A percentile compares a stretch with the other conserved stretches of the same genome.
Conservation (phyloP, 2,888 invertebrate species). For the Lasius fuliginosus region DNA sequence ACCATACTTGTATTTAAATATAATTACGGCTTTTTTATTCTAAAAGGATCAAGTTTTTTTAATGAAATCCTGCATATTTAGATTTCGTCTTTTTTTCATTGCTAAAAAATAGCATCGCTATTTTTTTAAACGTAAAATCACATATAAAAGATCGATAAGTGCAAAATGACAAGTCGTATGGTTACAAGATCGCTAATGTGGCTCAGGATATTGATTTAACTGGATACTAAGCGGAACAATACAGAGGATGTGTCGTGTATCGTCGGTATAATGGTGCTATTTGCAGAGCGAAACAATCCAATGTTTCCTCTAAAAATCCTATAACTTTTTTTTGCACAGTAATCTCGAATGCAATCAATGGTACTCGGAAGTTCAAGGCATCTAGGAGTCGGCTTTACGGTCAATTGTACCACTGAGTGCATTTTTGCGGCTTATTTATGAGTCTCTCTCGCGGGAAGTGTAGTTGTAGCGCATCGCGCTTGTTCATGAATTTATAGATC, state of each 20-base stretch:
- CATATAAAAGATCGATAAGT: not conserved
- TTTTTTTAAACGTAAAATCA: not conserved
- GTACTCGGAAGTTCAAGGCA: slow-evolving; percentile 1
- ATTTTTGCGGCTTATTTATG: slow-evolving; percentile 40
- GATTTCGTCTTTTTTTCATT: not conserved
- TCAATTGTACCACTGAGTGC: slow-evolving; percentile 41
- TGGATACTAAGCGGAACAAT: not conserved
- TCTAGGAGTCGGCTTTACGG: slow-evolving; percentile 32
- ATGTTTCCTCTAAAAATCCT: not conserved
- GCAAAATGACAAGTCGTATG: not conserved
- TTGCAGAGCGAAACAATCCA: not conserved
- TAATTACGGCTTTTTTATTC: not conserved
- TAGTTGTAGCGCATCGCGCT: not conserved
- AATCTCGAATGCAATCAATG: slow-evolving; percentile 3
- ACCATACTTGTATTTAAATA: not conserved
- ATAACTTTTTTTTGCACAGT: slow-evolving; percentile 5
- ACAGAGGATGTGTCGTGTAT: slow-evolving; percentile 15
- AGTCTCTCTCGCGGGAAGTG: not conserved
- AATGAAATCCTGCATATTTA: not conserved
- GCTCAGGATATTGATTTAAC: not conserved
- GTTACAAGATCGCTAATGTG: not conserved
- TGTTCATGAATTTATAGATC: slow-evolving; percentile 27
- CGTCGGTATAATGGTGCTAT: slow-evolving; percentile 4
- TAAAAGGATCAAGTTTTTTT: not conserved
- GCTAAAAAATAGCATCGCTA: not conserved